These are phyloP conservation scores for Yoshiicerus persimilis DNA, from an alignment of 1,140 invertebrate genomes.

Conservation along the genomic window DNA sequence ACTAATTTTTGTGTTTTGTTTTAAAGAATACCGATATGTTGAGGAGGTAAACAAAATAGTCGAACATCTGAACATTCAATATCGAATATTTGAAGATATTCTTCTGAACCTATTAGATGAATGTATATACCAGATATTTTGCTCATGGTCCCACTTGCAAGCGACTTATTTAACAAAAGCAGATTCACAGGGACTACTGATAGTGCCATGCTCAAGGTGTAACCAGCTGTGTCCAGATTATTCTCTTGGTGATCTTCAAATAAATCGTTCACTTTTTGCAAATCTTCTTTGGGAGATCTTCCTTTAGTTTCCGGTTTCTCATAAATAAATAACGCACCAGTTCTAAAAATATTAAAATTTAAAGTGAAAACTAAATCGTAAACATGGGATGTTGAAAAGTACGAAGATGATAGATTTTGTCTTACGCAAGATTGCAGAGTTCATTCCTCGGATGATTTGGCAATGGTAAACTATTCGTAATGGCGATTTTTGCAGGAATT, in stretches of 20 bases:
- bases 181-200: not conserved
- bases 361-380: not conserved
- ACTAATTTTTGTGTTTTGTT: too few relatives aligned
- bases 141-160: not conserved
- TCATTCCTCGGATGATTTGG: not conserved
- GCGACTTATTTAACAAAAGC: too few relatives aligned
- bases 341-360: not conserved
- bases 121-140: not conserved
- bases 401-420: not conserved
- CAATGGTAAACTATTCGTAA: not conserved
- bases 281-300: not conserved
- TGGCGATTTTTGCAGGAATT: not conserved
- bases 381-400: not conserved
- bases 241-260: not conserved
- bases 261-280: not conserved
- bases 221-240: not conserved
- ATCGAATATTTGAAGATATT: not conserved
- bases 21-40: not conserved
- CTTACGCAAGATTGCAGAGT: not conserved
- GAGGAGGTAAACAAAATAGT: not conserved
- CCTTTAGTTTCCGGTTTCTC: not conserved
- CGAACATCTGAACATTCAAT: not conserved
- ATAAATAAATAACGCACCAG: not conserved
- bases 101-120: not conserved
- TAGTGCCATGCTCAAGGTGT: not conserved